A percentile compares a stretch with the other conserved stretches of the same genome.
These are phyloP conservation scores for cattle (Bos taurus) DNA, from an alignment of 2,113 vertebrate genomes.

Conservation along the genomic window DNA sequence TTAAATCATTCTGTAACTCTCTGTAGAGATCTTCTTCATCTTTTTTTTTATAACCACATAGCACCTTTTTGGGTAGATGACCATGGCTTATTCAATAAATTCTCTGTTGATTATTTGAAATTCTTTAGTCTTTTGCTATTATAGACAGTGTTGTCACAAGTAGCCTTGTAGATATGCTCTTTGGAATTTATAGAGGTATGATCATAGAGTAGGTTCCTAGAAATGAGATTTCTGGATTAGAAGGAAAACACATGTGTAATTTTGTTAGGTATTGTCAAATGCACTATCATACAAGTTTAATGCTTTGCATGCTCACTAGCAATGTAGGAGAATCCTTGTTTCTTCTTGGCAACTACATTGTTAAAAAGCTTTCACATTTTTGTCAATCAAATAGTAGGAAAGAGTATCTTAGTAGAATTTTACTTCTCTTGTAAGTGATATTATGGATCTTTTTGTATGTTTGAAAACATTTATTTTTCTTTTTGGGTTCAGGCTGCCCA, in stretches of 20 bases:
- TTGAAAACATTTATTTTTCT: background rate
- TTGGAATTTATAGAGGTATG: background rate
- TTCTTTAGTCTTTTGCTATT: background rate
- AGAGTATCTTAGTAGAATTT: background rate
- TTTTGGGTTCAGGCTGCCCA: background rate
- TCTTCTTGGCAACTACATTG: background rate
- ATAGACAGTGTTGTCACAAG: background rate
- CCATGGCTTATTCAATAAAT: background rate
- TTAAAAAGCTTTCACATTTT: background rate
- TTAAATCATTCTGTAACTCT: background rate
- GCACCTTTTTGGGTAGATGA: background rate
- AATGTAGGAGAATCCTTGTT: background rate
- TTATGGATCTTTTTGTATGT: background rate
- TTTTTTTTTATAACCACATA: background rate
- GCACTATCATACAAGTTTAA: background rate
- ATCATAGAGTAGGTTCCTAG: background rate
- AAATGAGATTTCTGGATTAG: background rate
- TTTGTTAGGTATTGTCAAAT: background rate
- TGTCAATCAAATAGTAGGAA: background rate
- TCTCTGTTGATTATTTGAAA: background rate
- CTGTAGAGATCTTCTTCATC: background rate
- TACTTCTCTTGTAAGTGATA: background rate
- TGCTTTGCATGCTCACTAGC: background rate
- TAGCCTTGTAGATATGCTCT: background rate
- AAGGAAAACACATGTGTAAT: background rate